Base-by-base conservation (phyloP, 2,113 vertebrate species). In the Ammodytes marinus region DNA sequence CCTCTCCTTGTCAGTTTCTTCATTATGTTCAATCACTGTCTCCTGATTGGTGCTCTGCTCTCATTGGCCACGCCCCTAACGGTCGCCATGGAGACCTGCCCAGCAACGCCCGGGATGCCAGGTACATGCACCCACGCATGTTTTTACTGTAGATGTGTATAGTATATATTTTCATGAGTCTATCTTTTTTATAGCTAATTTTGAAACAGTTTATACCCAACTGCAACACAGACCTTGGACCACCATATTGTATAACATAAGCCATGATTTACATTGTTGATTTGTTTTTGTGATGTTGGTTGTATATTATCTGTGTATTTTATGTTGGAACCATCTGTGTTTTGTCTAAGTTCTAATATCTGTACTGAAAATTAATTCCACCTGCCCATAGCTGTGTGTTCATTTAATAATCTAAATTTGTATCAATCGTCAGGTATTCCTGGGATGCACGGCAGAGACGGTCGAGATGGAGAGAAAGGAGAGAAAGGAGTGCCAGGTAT, bases 361-460 rank as follows among this genome's bases (percentile, higher is more conserved):
- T 27, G 27, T 27, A 1, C 27, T 27, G 27, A 27, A 27, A 27
- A 27, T 27, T 27, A 27, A 27, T 27, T 27, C 27, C 27, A 27
- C 27, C 27, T 27, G 27, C 27, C 27, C 27, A 27, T 27, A 27
- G 27, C 27, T 27, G 27, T 27, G 27, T 27, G 27, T 27, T 27
- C 27, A 27, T 27, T 27, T 27, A 27, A 27, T 27, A 27, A 27
- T 27, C 27, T 27, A 27, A 27, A 27, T 27, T 27, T 54, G 6
- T 73, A 0, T 55, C 10, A 14, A 0, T 69, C 9, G 47, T 67
- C 75, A 91, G 98, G 97, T 40, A 79, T 96, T 42, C 97, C 97
- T 0, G 98, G 97, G 0, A 1, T 93, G 1, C 96, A 96, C 0
- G 98, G 98, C 57, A 96, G 86, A 82, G 97, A 99, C 4, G 97